Evolutionary conservation across 2,888 invertebrate species (phyloP).

Genomic region (Apamea anceps): DNA sequence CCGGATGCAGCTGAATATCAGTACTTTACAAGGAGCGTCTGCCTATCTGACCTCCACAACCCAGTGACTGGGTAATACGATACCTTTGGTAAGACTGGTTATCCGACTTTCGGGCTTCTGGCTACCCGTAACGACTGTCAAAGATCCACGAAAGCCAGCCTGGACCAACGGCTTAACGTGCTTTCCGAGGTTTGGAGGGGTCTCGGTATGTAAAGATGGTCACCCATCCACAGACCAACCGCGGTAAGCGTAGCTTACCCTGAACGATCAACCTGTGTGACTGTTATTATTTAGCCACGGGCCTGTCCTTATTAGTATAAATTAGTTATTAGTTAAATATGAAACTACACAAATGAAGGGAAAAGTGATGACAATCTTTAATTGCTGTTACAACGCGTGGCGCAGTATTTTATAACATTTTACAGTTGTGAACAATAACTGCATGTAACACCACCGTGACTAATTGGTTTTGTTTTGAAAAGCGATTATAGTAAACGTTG

Average conservation of each 20-base stretch:
- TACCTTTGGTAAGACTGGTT: too few species aligned
- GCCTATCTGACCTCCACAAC: too few species aligned
- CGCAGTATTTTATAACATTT: constrained; percentile 32
- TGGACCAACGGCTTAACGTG: too few species aligned
- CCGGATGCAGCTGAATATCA: too few species aligned
- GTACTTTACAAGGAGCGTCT: too few species aligned
- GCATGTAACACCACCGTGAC: constrained; percentile 42
- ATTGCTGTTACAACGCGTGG: constrained; percentile 22
- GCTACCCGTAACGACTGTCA: too few species aligned
- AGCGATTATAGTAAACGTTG: constrained; percentile 21
- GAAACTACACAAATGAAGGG: constrained; percentile 9
- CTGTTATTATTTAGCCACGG: neutral
- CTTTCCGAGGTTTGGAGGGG: too few species aligned
- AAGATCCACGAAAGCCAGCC: too few species aligned
- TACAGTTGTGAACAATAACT: constrained; percentile 39
- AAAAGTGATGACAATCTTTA: constrained; percentile 53
- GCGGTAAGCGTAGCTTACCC: neutral
- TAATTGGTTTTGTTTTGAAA: constrained; percentile 38
- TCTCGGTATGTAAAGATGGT: too few species aligned
- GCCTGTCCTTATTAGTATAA: too few species aligned
- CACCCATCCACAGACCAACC: neutral
- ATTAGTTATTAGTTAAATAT: neutral
- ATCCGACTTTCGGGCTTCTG: too few species aligned
- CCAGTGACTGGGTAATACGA: too few species aligned
- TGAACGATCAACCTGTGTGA: neutral